Evolutionary conservation across 2,113 vertebrate species (phyloP), one percentile per base, ranked within the genome.

Genomic region (Psittacus erithacus): DNA sequence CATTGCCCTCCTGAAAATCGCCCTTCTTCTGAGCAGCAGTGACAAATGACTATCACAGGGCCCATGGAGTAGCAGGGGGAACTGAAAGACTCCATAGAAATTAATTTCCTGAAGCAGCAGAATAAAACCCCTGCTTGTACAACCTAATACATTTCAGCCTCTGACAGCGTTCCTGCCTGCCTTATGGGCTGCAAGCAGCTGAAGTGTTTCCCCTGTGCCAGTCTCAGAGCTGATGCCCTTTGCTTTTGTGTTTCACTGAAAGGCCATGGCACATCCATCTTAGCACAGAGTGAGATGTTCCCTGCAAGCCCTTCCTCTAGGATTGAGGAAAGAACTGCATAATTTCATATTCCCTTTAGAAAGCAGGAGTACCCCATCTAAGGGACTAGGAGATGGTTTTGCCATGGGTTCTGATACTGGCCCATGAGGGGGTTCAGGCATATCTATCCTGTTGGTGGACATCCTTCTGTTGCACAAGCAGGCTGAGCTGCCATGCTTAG

Each of bases 1-100:
- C 92, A 86, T 87, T 96, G 87, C 70, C 38, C 65, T 68, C n/a
- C 85, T 95, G 88, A 94, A 92, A 95, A 94, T 68, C 1, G 0
- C 60, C 79, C 78, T 92, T 93, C 70, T 79, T 69, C 44, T 38
- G 71, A 60, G 68, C 68, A 62, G 69, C 49, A n/a, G 60, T 89
- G 90, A 94, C 94, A 95, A 94, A 97, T 81, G 88, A 69, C 83
- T 68, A 64, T 57, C 89, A 69, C 74, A 44, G 60, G 82, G 43
- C 38, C 77, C 20, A 7, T 1, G 23, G 65, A 85, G 47, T 82
- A 82, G 84, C 47, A 92, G 47, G 7, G n/a, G 71, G 79, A 95
- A 65, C 64, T 77, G 70, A 57, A 81, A 50, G 87, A 91, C 43
- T 78, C 33, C 1, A 17, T 41, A 52, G 86, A 88, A 95, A 95